Percentiles rank a stretch among this genome's conserved stretches.
phyloP scores from a whole-genome alignment of 1,140 invertebrate species.

The Lordiphosa stackelbergi region DNA sequence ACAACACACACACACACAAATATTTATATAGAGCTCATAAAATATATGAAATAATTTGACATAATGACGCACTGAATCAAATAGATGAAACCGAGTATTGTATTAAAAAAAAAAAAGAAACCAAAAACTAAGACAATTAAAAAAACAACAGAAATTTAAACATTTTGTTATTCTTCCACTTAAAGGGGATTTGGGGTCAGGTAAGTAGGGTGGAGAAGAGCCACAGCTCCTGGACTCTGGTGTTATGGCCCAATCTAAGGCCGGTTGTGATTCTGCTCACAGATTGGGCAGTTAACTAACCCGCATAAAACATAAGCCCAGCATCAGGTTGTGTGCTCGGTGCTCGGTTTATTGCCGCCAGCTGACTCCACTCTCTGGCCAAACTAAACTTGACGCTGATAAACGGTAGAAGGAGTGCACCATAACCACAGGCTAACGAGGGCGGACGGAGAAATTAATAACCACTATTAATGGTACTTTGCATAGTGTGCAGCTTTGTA shows the following conservation, averaged over 20 bases:
- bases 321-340: conserved; percentile 26
- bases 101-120: conserved; percentile 39
- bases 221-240: background rate
- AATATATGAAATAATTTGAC: conserved; percentile 44
- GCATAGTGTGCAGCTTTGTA: no score
- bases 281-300: conserved; percentile 17
- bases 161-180: conserved; percentile 13
- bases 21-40: conserved; percentile 51
- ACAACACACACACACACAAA: conserved; percentile 34
- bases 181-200: conserved; percentile 8
- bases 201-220: no score
- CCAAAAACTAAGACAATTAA: conserved; percentile 14
- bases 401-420: conserved; percentile 17
- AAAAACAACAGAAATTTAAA: conserved; percentile 53
- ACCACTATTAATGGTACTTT: no score
- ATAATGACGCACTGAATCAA: conserved; percentile 76
- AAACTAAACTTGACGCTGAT: conserved; percentile 29
- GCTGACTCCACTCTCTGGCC: conserved; percentile 26
- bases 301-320: conserved; percentile 54
- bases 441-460: background rate
- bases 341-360: conserved; percentile 45
- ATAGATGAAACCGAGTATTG: conserved; percentile 73
- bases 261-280: background rate
- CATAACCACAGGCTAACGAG: conserved; percentile 13
- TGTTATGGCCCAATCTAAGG: no score